Evolutionary conservation across 2,888 invertebrate species (phyloP).

Genomic region (Monochamus alternatus): DNA sequence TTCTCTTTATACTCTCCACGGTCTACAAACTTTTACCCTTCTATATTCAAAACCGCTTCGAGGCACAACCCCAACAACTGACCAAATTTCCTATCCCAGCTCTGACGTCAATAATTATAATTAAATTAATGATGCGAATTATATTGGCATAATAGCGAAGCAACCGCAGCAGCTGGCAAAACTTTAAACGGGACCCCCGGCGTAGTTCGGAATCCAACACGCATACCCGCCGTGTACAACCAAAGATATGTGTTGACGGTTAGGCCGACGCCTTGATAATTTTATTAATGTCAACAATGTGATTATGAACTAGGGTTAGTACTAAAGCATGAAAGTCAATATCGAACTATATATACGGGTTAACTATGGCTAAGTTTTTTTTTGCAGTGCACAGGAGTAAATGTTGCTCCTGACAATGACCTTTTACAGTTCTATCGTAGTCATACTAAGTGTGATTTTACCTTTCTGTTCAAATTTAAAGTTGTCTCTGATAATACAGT

Average conservation of each 20-base stretch:
- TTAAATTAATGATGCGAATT: conserved; percentile 36
- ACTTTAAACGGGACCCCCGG: conserved; percentile 36
- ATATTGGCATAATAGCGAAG: conserved; percentile 37
- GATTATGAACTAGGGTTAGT: neutral
- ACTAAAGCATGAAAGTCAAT: no score
- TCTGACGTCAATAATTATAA: conserved; percentile 32
- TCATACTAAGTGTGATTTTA: no score
- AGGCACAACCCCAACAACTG: conserved; percentile 4
- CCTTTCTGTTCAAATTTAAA: no score
- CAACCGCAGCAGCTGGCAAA: conserved; percentile 34
- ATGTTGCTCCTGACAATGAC: no score
- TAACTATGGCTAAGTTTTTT: no score
- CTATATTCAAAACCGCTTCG: conserved; percentile 1
- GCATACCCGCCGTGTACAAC: conserved; percentile 35
- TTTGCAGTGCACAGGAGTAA: no score
- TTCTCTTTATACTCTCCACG: neutral
- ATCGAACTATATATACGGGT: no score
- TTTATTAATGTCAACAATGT: conserved; percentile 22
- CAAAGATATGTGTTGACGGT: conserved; percentile 29
- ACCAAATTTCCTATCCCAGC: conserved; percentile 9
- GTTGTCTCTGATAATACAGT: no score
- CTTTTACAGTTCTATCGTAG: no score
- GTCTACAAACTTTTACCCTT: neutral
- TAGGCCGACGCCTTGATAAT: conserved; percentile 37
- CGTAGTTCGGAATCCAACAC: conserved; percentile 23